phyloP scores from a whole-genome alignment of 2,888 invertebrate genomes.

The Lochmaea capreae region DNA sequence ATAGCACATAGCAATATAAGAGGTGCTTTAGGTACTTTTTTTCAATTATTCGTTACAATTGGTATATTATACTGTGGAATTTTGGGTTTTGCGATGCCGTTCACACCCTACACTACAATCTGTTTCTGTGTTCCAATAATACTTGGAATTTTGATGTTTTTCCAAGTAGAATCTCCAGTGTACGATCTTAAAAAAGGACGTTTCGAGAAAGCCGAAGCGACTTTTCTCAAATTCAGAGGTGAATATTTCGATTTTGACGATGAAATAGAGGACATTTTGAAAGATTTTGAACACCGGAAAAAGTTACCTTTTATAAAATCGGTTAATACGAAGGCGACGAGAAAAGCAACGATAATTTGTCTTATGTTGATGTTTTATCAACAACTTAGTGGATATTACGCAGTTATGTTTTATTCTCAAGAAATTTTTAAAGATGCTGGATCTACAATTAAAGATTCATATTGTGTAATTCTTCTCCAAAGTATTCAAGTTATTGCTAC shows the following conservation, averaged over 20 bases:
- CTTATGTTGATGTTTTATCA: conserved; percentile 27
- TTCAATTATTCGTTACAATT: conserved; percentile 82
- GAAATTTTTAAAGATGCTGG: conserved; percentile 20
- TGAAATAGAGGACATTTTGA: conserved; percentile 72
- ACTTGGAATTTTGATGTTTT: conserved; percentile 75
- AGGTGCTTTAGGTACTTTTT: conserved; percentile 84
- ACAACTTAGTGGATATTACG: conserved; percentile 23
- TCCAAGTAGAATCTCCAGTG: conserved; percentile 88
- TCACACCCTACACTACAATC: conserved; percentile 72
- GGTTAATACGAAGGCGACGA: conserved; percentile 59
- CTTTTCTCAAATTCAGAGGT: conserved; percentile 79
- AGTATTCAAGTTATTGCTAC: conserved; percentile 15
- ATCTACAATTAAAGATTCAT: not conserved
- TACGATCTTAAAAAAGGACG: conserved; percentile 73
- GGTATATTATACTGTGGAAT: conserved; percentile 82
- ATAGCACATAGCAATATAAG: conserved; percentile 83
- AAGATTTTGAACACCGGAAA: conserved; percentile 35
- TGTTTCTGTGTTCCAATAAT: conserved; percentile 74
- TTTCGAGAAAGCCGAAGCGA: conserved; percentile 73
- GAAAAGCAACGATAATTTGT: conserved; percentile 21
- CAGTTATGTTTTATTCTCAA: conserved; percentile 26
- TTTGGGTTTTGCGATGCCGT: conserved; percentile 72
- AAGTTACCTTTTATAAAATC: conserved; percentile 8
- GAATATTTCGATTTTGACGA: conserved; percentile 69
- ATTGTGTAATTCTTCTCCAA: conserved; percentile 12